A percentile compares a stretch with the other conserved stretches of the same genome.
Conservation (phyloP, 2,888 invertebrate species). For the Penaeus monodon region DNA sequence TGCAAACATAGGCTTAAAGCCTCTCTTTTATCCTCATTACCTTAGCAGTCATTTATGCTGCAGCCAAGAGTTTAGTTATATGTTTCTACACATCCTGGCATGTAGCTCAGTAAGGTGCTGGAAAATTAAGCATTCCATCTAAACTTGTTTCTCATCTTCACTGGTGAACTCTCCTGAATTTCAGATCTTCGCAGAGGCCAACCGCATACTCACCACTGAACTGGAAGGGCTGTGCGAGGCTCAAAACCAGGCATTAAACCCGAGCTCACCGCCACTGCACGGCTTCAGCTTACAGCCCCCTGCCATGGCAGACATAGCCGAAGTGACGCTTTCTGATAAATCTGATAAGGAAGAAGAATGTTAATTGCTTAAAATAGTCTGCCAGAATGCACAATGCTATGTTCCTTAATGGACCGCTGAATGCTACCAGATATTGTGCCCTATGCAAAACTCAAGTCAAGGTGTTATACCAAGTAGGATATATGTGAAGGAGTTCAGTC, state of each 20-base stretch:
- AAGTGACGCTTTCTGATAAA: conserved; percentile 50
- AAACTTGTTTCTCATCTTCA: not conserved
- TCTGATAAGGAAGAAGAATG: conserved; percentile 55
- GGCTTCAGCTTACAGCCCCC: conserved; percentile 42
- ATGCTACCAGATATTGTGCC: too few species aligned
- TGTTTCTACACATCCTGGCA: too few species aligned
- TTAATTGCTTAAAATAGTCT: conserved; percentile 5
- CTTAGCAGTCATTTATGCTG: too few species aligned
- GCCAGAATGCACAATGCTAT: too few species aligned
- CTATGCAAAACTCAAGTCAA: too few species aligned
- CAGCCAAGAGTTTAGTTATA: too few species aligned
- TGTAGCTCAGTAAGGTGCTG: too few species aligned
- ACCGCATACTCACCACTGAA: conserved; percentile 24
- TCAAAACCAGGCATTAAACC: conserved; percentile 34
- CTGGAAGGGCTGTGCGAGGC: conserved; percentile 47
- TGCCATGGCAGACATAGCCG: conserved; percentile 55
- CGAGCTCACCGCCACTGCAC: not conserved
- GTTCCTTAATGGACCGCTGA: too few species aligned
- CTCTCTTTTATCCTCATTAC: too few species aligned
- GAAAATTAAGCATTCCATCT: not conserved
- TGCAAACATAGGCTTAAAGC: not conserved
- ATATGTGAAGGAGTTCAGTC: too few species aligned
- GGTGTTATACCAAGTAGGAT: too few species aligned
- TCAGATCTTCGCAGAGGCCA: conserved; percentile 42
- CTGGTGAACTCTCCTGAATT: not conserved